Evolutionary conservation across 1,140 invertebrate genomes (phyloP).

Genomic region (Nylanderia fulva): DNA sequence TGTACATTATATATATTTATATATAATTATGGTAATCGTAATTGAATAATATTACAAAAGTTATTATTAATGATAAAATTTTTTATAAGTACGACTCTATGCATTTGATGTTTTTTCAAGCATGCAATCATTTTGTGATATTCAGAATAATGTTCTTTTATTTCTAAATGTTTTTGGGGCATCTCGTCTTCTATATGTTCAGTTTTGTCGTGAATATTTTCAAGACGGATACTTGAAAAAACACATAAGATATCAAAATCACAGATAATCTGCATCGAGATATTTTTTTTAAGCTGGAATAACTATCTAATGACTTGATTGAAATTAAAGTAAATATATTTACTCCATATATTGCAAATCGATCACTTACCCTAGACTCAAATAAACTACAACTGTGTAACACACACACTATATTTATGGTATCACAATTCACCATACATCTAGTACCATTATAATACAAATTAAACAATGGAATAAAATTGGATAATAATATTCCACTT

Average conservation of each 20-base stretch:
- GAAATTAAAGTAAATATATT: no score
- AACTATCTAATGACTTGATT: no score
- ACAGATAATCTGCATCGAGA: no score
- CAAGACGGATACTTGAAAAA: slow-evolving; percentile 20
- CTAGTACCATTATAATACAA: not conserved
- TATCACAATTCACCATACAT: slow-evolving; percentile 15
- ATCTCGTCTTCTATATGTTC: not conserved
- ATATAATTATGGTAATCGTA: not conserved
- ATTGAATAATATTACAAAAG: not conserved
- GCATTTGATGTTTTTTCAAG: slow-evolving; percentile 45
- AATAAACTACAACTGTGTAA: slow-evolving; percentile 32
- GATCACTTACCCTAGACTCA: slow-evolving; percentile 1
- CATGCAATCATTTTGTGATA: not conserved
- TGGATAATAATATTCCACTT: slow-evolving; percentile 53
- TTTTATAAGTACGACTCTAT: slow-evolving; percentile 16
- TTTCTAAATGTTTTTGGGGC: not conserved
- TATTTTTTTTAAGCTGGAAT: no score
- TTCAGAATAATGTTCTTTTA: not conserved
- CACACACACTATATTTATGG: no score
- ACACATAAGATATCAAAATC: not conserved
- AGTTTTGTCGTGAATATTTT: not conserved
- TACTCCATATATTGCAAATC: no score
- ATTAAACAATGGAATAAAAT: slow-evolving; percentile 27
- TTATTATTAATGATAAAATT: not conserved
- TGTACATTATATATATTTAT: no score